Conservation (phyloP, 2,888 invertebrate species). For the Idaea biselata region DNA sequence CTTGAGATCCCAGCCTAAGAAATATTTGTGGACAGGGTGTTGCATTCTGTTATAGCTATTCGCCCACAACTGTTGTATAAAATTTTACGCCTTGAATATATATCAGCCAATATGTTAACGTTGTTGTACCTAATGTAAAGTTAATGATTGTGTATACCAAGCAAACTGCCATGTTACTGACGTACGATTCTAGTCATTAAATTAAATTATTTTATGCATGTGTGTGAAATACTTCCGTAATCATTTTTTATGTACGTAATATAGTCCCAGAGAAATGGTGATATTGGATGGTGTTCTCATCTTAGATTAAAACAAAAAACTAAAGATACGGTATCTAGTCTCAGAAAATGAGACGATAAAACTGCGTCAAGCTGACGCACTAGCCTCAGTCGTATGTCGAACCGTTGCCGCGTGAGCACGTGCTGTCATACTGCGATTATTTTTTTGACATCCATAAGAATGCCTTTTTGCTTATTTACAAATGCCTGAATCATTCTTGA, state of each 20-base stretch:
- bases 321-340: too few species aligned
- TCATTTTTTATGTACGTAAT: constrained; percentile 20
- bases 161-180: constrained; percentile 42
- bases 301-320: too few species aligned
- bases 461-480: too few species aligned
- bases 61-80: background rate
- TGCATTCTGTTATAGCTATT: background rate
- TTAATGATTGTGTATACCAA: background rate
- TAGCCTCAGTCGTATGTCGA: too few species aligned
- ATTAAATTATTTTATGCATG: constrained; percentile 35
- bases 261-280: constrained; percentile 13
- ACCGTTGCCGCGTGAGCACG: too few species aligned
- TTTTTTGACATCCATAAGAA: too few species aligned
- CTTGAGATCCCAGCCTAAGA: too few species aligned
- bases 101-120: background rate
- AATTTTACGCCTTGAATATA: background rate
- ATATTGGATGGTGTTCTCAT: constrained; percentile 13
- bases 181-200: constrained; percentile 58
- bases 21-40: background rate
- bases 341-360: too few species aligned
- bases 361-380: too few species aligned
- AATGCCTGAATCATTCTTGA: too few species aligned
- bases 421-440: too few species aligned
- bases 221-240: constrained; percentile 39
- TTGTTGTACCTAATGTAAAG: too few species aligned